phyloP scores from a whole-genome alignment of 2,888 invertebrate species.

The Habroteleia sp. region DNA sequence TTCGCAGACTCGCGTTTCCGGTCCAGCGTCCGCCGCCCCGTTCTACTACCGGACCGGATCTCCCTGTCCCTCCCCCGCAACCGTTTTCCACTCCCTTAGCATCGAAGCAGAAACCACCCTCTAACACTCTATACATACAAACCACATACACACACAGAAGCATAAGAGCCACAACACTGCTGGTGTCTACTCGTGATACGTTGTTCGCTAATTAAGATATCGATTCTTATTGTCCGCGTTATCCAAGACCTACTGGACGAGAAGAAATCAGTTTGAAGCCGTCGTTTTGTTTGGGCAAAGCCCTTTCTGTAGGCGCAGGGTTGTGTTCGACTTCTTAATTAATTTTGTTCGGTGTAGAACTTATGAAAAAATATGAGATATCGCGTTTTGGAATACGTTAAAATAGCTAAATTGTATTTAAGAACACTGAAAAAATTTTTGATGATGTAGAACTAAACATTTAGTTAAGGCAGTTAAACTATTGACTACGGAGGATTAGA shows the following conservation, averaged over 20 bases:
- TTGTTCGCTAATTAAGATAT: slow-evolving; percentile 80
- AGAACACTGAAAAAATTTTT: too few relatives aligned
- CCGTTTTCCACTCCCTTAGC: slow-evolving; percentile 64
- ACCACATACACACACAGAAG: slow-evolving; percentile 32
- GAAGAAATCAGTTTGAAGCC: slow-evolving; percentile 34
- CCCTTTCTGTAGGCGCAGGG: neutral
- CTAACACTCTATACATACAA: slow-evolving; percentile 45
- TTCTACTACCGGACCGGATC: slow-evolving; percentile 75
- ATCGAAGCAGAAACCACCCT: slow-evolving; percentile 60
- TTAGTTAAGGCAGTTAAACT: too few relatives aligned
- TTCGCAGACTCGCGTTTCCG: slow-evolving; percentile 80
- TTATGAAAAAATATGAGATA: too few relatives aligned
- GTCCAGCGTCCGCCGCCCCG: slow-evolving; percentile 78
- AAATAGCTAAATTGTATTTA: too few relatives aligned
- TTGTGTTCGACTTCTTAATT: neutral
- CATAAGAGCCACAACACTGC: slow-evolving; percentile 12
- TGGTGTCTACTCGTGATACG: slow-evolving; percentile 68
- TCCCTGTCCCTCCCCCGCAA: slow-evolving; percentile 51
- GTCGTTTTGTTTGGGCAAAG: slow-evolving; percentile 13
- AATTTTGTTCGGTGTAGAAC: neutral
- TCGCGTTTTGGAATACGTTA: too few relatives aligned
- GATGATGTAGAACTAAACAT: too few relatives aligned
- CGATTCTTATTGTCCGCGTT: slow-evolving; percentile 79
- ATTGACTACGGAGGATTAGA: too few relatives aligned
- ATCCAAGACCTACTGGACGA: slow-evolving; percentile 68